phyloP scores from a whole-genome alignment of 2,113 vertebrate species.

The Oreochromis spilurus region DNA sequence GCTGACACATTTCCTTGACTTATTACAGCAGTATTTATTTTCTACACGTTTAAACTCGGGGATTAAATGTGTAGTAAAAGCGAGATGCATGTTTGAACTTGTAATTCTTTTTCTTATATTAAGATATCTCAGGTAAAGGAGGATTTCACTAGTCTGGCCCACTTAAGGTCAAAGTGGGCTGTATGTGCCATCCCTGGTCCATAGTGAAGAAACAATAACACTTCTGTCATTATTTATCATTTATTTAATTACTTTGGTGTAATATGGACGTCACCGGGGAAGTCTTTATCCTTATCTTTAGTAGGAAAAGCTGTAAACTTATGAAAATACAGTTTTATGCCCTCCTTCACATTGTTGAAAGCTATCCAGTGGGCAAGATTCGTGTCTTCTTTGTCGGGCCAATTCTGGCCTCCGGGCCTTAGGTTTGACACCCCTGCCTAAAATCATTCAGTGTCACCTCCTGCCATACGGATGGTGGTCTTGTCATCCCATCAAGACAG shows the following conservation, averaged over 20 bases:
- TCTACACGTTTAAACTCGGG: accelerated
- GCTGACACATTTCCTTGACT: neutral
- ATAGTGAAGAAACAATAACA: neutral
- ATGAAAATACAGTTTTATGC: neutral
- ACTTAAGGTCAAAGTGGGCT: neutral
- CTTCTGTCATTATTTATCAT: neutral
- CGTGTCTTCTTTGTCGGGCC: neutral
- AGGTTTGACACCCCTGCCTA: neutral
- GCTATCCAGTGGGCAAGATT: neutral
- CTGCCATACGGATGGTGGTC: neutral
- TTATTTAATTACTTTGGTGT: neutral
- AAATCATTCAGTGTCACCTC: neutral
- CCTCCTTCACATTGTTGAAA: neutral
- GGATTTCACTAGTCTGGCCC: neutral
- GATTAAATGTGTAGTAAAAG: neutral
- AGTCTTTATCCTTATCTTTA: neutral
- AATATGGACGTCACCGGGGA: accelerated
- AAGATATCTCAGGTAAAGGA: neutral
- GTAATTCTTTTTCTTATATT: neutral
- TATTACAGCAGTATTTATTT: neutral
- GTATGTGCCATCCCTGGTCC: accelerated
- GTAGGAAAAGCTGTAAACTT: neutral
- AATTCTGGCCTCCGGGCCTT: neutral
- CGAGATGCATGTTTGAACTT: neutral
- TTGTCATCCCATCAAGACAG: neutral